phyloP scores from a whole-genome alignment of 2,113 vertebrate species.

The Tachuris rubrigastra region DNA sequence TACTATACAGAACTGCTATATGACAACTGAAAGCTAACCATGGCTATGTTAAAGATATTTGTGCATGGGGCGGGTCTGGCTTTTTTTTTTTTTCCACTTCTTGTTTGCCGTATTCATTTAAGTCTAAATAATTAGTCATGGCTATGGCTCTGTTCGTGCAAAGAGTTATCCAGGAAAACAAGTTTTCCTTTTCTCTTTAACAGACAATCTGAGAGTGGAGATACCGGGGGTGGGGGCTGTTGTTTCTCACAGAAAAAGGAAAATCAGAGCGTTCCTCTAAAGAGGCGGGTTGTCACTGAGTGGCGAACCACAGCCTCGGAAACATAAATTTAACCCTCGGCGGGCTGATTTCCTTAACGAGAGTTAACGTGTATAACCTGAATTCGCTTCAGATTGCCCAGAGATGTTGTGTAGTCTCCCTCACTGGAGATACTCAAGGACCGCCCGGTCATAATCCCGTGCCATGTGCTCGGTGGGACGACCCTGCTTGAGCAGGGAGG shows the following conservation, averaged over 20 bases:
- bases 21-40: not conserved
- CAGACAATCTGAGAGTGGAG: not conserved
- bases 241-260: not conserved
- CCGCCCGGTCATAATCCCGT: fast-evolving
- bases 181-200: not conserved
- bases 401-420: fast-evolving
- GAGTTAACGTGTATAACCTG: fast-evolving
- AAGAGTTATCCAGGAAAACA: not conserved
- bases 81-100: not conserved
- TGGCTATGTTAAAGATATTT: fast-evolving
- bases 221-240: fast-evolving
- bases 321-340: not conserved
- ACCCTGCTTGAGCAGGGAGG: not conserved
- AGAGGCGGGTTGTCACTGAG: not conserved
- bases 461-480: fast-evolving
- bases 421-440: fast-evolving
- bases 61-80: fast-evolving
- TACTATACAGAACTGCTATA: not conserved
- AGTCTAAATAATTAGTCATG: not conserved
- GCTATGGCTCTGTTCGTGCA: not conserved
- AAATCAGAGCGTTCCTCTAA: not conserved
- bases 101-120: too few relatives aligned
- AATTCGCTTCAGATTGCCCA: not conserved
- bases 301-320: not conserved
- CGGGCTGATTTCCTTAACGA: fast-evolving